These are phyloP conservation scores for Trissolcus brochymenae DNA, from an alignment of 2,888 invertebrate species.

Conservation along the genomic window DNA sequence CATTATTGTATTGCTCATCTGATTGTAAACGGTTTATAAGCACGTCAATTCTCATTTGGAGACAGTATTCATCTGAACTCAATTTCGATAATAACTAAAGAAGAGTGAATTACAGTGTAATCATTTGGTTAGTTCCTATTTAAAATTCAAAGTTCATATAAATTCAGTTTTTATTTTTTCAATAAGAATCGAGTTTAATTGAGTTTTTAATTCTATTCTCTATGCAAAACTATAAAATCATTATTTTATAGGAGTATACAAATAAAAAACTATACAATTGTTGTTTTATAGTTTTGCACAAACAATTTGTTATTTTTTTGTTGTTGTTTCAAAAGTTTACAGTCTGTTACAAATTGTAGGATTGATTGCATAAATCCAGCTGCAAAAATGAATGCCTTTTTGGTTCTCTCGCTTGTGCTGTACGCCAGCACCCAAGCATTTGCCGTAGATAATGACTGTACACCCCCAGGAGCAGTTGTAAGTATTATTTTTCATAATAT, in stretches of 20 bases:
- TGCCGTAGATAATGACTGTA: constrained; percentile 25
- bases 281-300: not conserved
- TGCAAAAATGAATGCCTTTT: constrained; percentile 37
- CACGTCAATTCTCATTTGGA: constrained; percentile 21
- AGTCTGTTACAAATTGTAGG: constrained; percentile 20
- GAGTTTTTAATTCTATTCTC: no score
- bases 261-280: no score
- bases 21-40: constrained; percentile 56
- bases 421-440: not conserved
- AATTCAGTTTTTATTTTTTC: not conserved
- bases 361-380: constrained; percentile 46
- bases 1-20: constrained; percentile 43
- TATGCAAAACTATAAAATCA: no score
- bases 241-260: no score
- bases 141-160: not conserved
- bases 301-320: constrained; percentile 4
- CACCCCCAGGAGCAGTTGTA: constrained; percentile 34
- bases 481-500: constrained; percentile 5
- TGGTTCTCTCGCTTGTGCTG: constrained; percentile 11
- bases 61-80: constrained; percentile 34
- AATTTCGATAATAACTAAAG: constrained; percentile 37
- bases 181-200: not conserved
- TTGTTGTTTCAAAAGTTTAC: not conserved
- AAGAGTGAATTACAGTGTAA: constrained; percentile 30
- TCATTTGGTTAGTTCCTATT: constrained; percentile 38